These are phyloP conservation scores for Pogonocichla stellata DNA, from an alignment of 2,113 vertebrate genomes.

Conservation along the genomic window DNA sequence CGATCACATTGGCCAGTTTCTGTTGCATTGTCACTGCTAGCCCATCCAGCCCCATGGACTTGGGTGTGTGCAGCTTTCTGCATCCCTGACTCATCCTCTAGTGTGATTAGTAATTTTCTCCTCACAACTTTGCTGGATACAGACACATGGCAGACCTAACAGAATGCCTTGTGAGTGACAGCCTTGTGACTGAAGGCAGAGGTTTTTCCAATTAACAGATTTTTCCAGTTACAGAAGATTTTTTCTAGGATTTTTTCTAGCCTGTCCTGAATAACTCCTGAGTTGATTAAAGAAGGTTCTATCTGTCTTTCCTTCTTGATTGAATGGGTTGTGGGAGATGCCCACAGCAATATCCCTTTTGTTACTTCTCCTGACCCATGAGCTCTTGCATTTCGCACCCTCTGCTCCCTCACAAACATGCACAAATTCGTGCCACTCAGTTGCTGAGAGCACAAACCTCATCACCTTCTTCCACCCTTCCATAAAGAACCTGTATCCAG, in stretches of 20 bases:
- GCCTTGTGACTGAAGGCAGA: neutral
- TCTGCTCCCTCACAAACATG: neutral
- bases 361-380: neutral
- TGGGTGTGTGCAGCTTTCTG: neutral
- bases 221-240: neutral
- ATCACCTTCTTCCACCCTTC: neutral
- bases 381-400: neutral
- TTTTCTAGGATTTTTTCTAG: neutral
- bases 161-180: neutral
- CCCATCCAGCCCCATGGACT: neutral
- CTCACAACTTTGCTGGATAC: neutral
- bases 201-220: neutral
- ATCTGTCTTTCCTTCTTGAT: neutral
- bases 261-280: neutral
- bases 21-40: neutral
- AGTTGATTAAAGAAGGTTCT: neutral
- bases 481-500: neutral
- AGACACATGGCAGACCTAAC: neutral
- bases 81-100: neutral
- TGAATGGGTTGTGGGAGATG: neutral
- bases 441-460: neutral
- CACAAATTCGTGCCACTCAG: neutral
- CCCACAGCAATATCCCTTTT: neutral
- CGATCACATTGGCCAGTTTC: neutral
- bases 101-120: neutral